These are phyloP conservation scores for Zygothrica quintamaculata DNA, from an alignment of 2,888 invertebrate genomes.

Conservation along the genomic window DNA sequence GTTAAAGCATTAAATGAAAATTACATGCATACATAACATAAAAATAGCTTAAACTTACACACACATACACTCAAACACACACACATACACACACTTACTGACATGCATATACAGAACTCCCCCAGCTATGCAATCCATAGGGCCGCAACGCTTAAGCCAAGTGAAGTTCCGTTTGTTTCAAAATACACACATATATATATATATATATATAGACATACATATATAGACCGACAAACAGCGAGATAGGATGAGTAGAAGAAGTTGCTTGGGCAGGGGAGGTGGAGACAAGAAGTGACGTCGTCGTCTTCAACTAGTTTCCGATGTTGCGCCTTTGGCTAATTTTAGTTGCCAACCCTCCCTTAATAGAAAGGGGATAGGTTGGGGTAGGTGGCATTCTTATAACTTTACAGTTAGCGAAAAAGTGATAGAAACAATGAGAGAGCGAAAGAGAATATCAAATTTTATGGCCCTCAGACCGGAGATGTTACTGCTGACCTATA, in stretches of 20 bases:
- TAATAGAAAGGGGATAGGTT: conserved; percentile 16
- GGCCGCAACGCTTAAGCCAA: conserved; percentile 2
- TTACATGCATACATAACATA: conserved; percentile 45
- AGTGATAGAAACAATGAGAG: no score
- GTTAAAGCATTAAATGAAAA: conserved; percentile 40
- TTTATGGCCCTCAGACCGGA: conserved; percentile 48
- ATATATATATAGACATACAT: background rate
- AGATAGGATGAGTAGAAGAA: background rate
- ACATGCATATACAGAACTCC: background rate
- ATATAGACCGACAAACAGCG: conserved; percentile 2
- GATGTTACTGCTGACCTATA: conserved; percentile 64
- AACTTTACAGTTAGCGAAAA: no score
- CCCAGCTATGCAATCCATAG: background rate
- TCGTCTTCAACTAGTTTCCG: conserved; percentile 37
- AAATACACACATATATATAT: conserved; percentile 2
- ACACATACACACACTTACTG: background rate
- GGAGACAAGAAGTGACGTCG: conserved; percentile 34
- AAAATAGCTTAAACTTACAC: conserved; percentile 39
- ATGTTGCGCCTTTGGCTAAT: conserved; percentile 52
- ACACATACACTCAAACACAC: background rate
- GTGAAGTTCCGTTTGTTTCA: conserved; percentile 28
- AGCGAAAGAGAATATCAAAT: conserved; percentile 48
- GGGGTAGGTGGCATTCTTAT: background rate
- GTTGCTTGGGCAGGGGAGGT: no score
- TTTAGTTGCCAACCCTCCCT: conserved; percentile 51